Percentiles rank a stretch among this genome's conserved stretches.
Evolutionary conservation across 2,888 invertebrate genomes (phyloP).

Genomic region (Eupithecia centaureata): DNA sequence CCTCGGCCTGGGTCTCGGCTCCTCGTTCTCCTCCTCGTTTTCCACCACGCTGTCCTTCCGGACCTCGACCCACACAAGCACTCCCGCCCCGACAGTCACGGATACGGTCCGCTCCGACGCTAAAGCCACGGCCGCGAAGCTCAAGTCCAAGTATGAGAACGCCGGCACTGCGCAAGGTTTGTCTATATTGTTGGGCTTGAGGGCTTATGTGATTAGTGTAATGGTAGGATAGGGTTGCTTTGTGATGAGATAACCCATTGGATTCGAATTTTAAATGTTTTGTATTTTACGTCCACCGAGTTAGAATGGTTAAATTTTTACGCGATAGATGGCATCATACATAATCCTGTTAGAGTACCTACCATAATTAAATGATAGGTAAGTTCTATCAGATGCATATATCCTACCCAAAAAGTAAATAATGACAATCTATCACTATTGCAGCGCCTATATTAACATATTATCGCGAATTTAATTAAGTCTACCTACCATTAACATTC

Average conservation of each 20-base stretch:
- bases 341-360: background rate
- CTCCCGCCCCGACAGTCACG: slow-evolving; percentile 37
- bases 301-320: background rate
- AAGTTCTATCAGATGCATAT: too few species aligned
- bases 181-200: slow-evolving; percentile 41
- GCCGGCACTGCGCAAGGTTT: slow-evolving; percentile 80
- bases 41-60: slow-evolving; percentile 75
- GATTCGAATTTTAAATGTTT: background rate
- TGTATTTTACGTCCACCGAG: background rate
- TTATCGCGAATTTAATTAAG: background rate
- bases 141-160: slow-evolving; percentile 79
- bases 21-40: slow-evolving; percentile 73
- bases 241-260: slow-evolving; percentile 1
- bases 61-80: slow-evolving; percentile 54
- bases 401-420: too few species aligned
- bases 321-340: too few species aligned
- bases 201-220: background rate
- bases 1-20: slow-evolving; percentile 74
- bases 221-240: background rate
- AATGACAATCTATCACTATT: background rate
- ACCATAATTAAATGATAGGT: too few species aligned
- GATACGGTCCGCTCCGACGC: slow-evolving; percentile 77
- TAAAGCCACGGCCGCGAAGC: slow-evolving; percentile 77
- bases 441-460: background rate
- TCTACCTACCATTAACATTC: too few species aligned